Percentiles rank a stretch among this genome's conserved stretches.
Evolutionary conservation across 2,888 invertebrate species (phyloP).

Genomic region (Buathra laborator): DNA sequence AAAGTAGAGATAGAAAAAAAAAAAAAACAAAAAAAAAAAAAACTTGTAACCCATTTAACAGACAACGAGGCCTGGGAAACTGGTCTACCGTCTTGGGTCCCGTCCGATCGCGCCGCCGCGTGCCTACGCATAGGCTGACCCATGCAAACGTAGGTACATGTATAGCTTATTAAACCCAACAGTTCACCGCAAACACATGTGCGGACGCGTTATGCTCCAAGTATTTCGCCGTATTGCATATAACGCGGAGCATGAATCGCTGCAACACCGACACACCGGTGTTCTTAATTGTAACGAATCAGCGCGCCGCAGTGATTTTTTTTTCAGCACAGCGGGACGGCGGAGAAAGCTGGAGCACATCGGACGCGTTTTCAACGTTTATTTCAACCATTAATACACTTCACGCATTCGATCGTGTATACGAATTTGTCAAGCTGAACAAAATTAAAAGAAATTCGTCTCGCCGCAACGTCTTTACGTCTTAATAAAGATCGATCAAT

Average conservation of each 20-base stretch:
- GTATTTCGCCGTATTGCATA: neutral
- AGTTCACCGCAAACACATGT: conserved; percentile 23
- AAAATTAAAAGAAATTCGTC: no score
- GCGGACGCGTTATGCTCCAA: neutral
- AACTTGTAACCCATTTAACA: conserved; percentile 44
- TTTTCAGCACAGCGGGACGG: conserved; percentile 54
- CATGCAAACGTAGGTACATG: neutral
- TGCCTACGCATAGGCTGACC: neutral
- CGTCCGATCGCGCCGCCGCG: neutral
- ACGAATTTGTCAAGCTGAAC: no score
- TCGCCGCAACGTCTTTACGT: no score
- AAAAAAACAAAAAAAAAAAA: conserved; percentile 27
- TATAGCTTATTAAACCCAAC: conserved; percentile 24
- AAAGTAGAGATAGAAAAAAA: conserved; percentile 11
- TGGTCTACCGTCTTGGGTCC: conserved; percentile 41
- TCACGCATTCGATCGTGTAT: neutral
- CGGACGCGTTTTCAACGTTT: conserved; percentile 28
- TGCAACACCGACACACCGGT: neutral
- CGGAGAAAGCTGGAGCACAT: conserved; percentile 57
- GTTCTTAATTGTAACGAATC: conserved; percentile 46
- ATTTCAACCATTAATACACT: neutral
- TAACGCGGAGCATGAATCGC: neutral
- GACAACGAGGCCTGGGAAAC: conserved; percentile 48
- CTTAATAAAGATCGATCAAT: neutral
- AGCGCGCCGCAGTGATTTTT: neutral